phyloP scores from a whole-genome alignment of 2,797 vertebrate species.

The Melanotaenia parkinsoni region DNA sequence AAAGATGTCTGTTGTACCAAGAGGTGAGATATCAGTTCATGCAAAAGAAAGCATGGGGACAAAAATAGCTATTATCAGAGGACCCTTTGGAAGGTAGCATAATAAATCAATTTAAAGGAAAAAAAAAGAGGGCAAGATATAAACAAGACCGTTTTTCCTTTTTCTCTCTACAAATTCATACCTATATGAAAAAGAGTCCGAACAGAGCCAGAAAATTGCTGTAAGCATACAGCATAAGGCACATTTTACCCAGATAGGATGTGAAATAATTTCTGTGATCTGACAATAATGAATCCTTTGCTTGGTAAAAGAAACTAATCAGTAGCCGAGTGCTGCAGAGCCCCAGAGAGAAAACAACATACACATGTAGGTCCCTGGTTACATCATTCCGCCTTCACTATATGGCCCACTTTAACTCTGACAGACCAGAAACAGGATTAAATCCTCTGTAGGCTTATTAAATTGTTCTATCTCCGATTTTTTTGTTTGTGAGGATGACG shows the following conservation, averaged over 20 bases:
- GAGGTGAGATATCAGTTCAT: conserved; percentile 37
- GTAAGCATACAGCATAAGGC: background rate
- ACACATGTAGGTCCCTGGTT: conserved; percentile 66
- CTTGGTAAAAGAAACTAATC: conserved; percentile 21
- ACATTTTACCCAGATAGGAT: background rate
- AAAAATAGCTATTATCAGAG: conserved; percentile 53
- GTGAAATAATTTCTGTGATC: conserved; percentile 12
- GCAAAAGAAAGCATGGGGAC: conserved; percentile 43
- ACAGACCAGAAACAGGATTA: conserved; percentile 37
- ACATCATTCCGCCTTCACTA: conserved; percentile 62
- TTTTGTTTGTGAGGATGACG: conserved; percentile 20
- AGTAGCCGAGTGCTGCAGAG: conserved; percentile 28
- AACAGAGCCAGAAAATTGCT: background rate
- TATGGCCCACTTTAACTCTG: conserved; percentile 67
- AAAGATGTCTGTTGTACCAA: conserved; percentile 35
- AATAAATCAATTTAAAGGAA: conserved; percentile 63
- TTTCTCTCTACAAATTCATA: background rate
- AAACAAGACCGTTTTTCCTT: background rate
- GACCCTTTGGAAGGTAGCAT: conserved; percentile 52
- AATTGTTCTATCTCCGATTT: conserved; percentile 22
- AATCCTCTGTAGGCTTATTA: conserved; percentile 17
- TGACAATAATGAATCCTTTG: conserved; percentile 9
- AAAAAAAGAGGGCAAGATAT: conserved; percentile 12
- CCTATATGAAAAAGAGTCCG: background rate
- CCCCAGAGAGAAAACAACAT: conserved; percentile 57